Conservation (phyloP, 2,797 vertebrate species). For the Naso thynnoides region DNA sequence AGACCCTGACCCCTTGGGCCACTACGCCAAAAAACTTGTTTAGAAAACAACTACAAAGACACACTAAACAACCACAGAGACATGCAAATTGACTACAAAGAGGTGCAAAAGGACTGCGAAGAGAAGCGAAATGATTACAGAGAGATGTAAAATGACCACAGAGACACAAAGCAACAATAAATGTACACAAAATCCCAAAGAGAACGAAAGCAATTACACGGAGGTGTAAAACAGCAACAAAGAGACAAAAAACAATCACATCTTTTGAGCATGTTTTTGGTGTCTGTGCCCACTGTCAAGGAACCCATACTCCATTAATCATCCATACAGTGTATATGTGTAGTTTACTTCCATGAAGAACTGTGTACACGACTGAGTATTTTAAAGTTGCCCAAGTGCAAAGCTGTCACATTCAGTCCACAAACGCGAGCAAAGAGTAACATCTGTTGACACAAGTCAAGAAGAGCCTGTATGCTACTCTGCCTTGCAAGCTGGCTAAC, state of each 20-base stretch:
- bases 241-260: too few species aligned
- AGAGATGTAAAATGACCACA: neutral
- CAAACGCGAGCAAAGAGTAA: neutral
- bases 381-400: neutral
- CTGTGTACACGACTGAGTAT: neutral
- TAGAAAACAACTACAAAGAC: neutral
- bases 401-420: constrained; percentile 4
- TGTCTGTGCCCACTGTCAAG: neutral
- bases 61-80: neutral
- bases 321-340: neutral
- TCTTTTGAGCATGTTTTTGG: neutral
- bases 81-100: neutral
- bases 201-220: neutral
- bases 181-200: neutral
- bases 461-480: too few species aligned
- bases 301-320: neutral
- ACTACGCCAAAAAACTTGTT: too few species aligned
- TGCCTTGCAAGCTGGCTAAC: too few species aligned
- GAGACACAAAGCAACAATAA: neutral
- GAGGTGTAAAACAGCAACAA: neutral
- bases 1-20: neutral
- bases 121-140: neutral
- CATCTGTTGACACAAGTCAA: neutral
- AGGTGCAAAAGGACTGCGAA: too few species aligned
- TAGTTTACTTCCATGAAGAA: neutral